Conservation (phyloP, 2,113 vertebrate species). For the Mus musculus region DNA sequence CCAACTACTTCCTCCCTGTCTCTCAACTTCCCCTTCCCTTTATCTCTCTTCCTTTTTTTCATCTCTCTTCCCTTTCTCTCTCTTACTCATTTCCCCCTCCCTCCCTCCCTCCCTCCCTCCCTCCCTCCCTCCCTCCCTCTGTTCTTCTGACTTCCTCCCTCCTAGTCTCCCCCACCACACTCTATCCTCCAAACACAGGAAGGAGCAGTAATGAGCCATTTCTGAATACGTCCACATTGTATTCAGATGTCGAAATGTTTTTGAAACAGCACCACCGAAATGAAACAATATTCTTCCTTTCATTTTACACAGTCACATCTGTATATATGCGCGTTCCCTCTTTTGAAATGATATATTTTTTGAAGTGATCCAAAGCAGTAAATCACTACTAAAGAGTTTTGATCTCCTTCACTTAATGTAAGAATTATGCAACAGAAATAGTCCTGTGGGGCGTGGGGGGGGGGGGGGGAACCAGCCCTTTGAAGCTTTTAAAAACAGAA, state of each 20-base stretch:
- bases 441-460: neutral
- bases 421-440: constrained; percentile 39
- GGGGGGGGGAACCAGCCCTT: too few species aligned
- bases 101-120: too few species aligned
- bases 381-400: constrained; percentile 27
- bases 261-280: neutral
- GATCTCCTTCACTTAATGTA: constrained; percentile 24
- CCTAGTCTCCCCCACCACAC: neutral
- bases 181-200: neutral
- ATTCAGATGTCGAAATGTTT: neutral
- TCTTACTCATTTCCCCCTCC: neutral
- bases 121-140: too few species aligned
- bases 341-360: constrained; percentile 48
- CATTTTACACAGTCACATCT: constrained; percentile 31
- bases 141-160: neutral
- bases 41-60: too few species aligned
- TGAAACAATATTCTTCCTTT: neutral
- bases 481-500: constrained; percentile 56
- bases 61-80: too few species aligned
- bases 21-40: neutral
- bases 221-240: neutral
- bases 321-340: neutral
- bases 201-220: constrained; percentile 12
- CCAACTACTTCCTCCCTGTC: too few species aligned
- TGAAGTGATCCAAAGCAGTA: constrained; percentile 21